phyloP scores from a whole-genome alignment of 2,888 invertebrate genomes.

The Axea sp. region DNA sequence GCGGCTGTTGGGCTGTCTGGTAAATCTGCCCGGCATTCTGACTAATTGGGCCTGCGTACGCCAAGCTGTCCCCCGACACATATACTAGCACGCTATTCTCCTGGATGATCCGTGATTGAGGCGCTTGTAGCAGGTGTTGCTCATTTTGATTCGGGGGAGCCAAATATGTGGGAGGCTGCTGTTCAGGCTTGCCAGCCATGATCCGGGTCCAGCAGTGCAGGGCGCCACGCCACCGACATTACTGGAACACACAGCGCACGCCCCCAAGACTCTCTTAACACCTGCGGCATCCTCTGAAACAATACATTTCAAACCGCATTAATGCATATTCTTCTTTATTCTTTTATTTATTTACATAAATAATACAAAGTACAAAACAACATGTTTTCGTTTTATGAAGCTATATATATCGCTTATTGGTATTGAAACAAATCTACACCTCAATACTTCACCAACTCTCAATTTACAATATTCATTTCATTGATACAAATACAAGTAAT shows the following conservation, averaged over 20 bases:
- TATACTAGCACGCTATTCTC: conserved; percentile 82
- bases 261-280: conserved; percentile 74
- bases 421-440: too few species aligned
- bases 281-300: conserved; percentile 77
- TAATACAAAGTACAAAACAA: too few species aligned
- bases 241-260: conserved; percentile 82
- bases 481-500: too few species aligned
- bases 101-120: conserved; percentile 67
- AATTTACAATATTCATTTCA: too few species aligned
- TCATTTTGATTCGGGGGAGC: conserved; percentile 75
- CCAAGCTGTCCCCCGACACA: conserved; percentile 82
- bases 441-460: too few species aligned
- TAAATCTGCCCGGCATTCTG: conserved; percentile 76
- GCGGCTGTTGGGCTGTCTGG: conserved; percentile 63
- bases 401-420: too few species aligned
- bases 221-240: conserved; percentile 83
- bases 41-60: conserved; percentile 80
- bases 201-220: conserved; percentile 80
- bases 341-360: too few species aligned
- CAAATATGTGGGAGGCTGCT: conserved; percentile 80
- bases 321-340: too few species aligned
- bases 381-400: too few species aligned
- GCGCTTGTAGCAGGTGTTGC: conserved; percentile 62
- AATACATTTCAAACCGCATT: too few species aligned
- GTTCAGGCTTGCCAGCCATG: conserved; percentile 90